Base-by-base conservation (phyloP, 2,888 invertebrate species). In the Heliconius aoede region DNA sequence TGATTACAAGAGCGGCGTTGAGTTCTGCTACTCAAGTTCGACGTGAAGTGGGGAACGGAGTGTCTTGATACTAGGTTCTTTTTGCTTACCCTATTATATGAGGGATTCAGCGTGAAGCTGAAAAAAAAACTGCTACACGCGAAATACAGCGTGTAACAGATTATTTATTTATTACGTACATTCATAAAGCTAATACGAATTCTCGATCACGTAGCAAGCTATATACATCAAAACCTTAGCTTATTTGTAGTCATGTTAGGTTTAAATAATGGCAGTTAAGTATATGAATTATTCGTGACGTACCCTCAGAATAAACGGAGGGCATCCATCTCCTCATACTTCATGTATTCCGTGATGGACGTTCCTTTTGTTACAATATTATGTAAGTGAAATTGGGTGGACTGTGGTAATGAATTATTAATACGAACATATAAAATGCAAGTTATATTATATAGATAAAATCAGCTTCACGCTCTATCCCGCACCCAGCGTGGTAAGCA, bases 281-380 rank as follows among this genome's bases (percentile, higher is more conserved):
- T 69, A 68, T 80, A 82, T 82, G 81, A 83, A 82, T 83, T 78
- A 84, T 83, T 83, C 82, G 65, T 79, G 76, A 76, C 79, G 68
- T 77, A 73, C 73, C 80, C 72, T 78, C 78, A 80, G 78, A 85
- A 89, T 88, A 89, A 89, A 90, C 89, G 86, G 85, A 84, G 80
- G 83, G 86, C 86, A 88, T 88, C 86, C 85, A 84, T 89, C 86
- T 88, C 88, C 84, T 85, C 84, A 83, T 86, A 88, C 86, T 88
- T 88, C 89, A 89, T 90, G 89, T 89, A 88, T 89, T 85, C 82
- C 76, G 81, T 85, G 84, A 86, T 86, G 82, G 80, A 76, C 81
- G 83, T 83, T 80, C 81, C 85, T 84, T 86, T 80, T 80, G 80
- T 78, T 81, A 67, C 72, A 68, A 74, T 78, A 79, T 77, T 77